These are phyloP conservation scores for Eupeodes latifasciatus DNA, from an alignment of 2,888 invertebrate species.

Conservation along the genomic window DNA sequence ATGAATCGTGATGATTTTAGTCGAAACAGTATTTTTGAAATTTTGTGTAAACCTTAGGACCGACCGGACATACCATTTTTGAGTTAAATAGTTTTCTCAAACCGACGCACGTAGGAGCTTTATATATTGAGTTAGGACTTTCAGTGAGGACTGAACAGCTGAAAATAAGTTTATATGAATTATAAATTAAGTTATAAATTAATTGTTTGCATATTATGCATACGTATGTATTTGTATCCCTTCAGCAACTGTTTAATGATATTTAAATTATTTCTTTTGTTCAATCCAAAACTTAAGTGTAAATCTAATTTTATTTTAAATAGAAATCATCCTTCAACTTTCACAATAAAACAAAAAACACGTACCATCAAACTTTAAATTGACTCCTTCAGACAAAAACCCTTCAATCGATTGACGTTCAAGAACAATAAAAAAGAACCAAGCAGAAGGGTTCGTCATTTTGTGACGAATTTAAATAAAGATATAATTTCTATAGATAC, in stretches of 20 bases:
- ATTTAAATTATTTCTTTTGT: background rate
- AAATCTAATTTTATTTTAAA: constrained; percentile 47
- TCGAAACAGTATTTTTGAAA: too few relatives aligned
- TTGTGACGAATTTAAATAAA: constrained; percentile 39
- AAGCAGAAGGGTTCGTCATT: constrained; percentile 10
- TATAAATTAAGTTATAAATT: too few relatives aligned
- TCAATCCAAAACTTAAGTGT: background rate
- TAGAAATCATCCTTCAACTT: constrained; percentile 10
- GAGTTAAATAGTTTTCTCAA: too few relatives aligned
- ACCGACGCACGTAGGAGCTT: too few relatives aligned
- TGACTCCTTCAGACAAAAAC: background rate
- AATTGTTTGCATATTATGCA: too few relatives aligned
- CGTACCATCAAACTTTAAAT: constrained; percentile 30
- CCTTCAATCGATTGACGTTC: constrained; percentile 24
- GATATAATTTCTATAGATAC: background rate
- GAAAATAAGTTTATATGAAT: too few relatives aligned
- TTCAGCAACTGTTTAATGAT: background rate
- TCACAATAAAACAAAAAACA: constrained; percentile 29
- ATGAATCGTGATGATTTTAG: too few relatives aligned
- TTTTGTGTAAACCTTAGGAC: too few relatives aligned
- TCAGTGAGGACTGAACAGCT: too few relatives aligned
- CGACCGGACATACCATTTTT: too few relatives aligned
- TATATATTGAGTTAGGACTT: too few relatives aligned
- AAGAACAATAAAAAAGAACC: background rate
- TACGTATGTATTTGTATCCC: background rate